Conservation (phyloP, 1,140 invertebrate species). For the Helicoverpa armigera region DNA sequence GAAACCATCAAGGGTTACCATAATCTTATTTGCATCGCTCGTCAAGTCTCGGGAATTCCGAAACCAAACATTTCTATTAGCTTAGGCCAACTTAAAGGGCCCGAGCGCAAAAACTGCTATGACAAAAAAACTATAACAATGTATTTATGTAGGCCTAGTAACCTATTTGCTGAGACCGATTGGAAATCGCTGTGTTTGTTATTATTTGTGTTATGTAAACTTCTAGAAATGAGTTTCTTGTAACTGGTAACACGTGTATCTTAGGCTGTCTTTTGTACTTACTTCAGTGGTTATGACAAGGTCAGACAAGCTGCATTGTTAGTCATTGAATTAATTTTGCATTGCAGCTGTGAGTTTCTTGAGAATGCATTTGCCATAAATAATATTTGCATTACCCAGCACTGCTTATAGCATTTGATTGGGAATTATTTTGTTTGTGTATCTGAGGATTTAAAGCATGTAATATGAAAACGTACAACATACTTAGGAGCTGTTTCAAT, state of each 20-base stretch:
- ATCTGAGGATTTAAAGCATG: too few relatives aligned
- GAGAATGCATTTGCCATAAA: neutral
- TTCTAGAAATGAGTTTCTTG: neutral
- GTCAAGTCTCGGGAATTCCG: neutral
- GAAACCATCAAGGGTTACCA: neutral
- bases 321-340: neutral
- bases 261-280: neutral
- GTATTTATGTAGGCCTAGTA: too few relatives aligned
- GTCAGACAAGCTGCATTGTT: constrained; percentile 1
- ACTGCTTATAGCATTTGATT: neutral
- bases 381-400: neutral
- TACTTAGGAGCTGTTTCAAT: too few relatives aligned
- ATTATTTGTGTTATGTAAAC: neutral
- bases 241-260: neutral
- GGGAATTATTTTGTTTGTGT: too few relatives aligned
- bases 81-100: neutral
- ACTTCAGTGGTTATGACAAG: neutral
- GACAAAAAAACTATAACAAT: too few relatives aligned
- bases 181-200: too few relatives aligned
- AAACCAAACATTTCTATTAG: neutral
- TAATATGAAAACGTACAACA: too few relatives aligned
- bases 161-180: too few relatives aligned
- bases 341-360: neutral
- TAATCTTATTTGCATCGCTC: neutral
- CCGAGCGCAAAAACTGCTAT: too few relatives aligned